Base-by-base conservation (phyloP, 2,888 invertebrate species). In the Drosophila kambysellisi region DNA sequence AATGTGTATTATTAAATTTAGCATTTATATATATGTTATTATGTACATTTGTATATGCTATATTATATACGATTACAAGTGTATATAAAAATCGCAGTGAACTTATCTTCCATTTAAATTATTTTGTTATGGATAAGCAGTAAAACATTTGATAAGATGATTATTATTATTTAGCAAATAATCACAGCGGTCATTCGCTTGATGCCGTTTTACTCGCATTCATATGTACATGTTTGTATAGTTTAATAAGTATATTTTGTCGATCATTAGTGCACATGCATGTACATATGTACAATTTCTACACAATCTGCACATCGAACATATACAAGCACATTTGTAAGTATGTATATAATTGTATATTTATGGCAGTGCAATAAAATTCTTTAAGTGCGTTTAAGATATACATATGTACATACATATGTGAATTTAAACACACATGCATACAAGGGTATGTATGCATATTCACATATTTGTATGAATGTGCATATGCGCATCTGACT, bases 401-500 rank as follows among this genome's bases (percentile, higher is more conserved):
- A 7, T 20, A 29, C 29, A 25, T 25, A 25, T 2, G 2, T 25
- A 25, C 2, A 2, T 25, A 3, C 25, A 25, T 25, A 25, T 25
- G 7, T 20, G 32, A 35, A 50, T 48, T 12, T 12, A 48, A 25
- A 30, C 20, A 54, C 12, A 52, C 51, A 20, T 58, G 37, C 12
- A 25, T 30, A 48, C 15, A 46, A 15, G 48, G 41, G 0, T n/a
- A 20, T 43, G 20, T 11, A 33, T 43, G 11, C 30, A 1, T 46
- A 46, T 20, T 33, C 35, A 33, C 20, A 56, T 63, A 35, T 48
- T 41, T 29, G 39, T 39, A 30, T 50, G 66, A 20, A 39, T 39
- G 30, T 53, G 64, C 53, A 66, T 65, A 53, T 88, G 86, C 83
- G 83, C 83, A 57, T 59, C 57, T 53, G 64, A 84, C 85, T 88